Evolutionary conservation across 2,113 vertebrate genomes (phyloP), one percentile per base, ranked within the genome.

Genomic region (Fregata magnificens): DNA sequence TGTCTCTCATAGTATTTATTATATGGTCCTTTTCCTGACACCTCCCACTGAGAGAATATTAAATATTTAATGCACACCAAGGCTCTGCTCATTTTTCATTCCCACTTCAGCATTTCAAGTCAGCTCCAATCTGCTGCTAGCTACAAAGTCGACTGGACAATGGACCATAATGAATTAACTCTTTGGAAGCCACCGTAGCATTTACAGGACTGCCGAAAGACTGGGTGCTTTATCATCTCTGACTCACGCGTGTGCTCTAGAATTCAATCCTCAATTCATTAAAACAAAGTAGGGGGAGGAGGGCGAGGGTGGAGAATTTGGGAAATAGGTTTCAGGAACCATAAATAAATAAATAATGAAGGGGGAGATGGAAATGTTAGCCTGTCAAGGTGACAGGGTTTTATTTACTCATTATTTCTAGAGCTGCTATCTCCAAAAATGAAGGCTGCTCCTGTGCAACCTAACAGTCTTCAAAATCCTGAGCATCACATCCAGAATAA

Each of bases 41-140:
- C 98, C 98, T 98, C 98, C 98, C 98, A 97, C 97, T 93, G 98
- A 98, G 98, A 98, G 98, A 98, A 98, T 98, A 98, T 98, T 98
- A 98, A 98, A 98, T 98, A 98, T 98, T 98, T 98, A 98, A 98
- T 98, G 98, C 96, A 96, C 76, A 66, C 82, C 76, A 97, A 97
- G 95, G 96, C 97, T 94, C 69, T 91, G 95, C 97, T 98, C 98
- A 88, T 98, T 98, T 98, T 98, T 98, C 98, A 98, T 98, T 92
- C 96, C 97, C 91, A 97, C 95, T 98, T 98, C 98, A 98, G 95
- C 97, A 93, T 95, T 97, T 98, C 97, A 81, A 95, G 96, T 96
- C 90, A 40, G 94, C 94, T 98, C 95, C 86, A 71, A 97, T 98
- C 97, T 97, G 95, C 95, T 98, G 98, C 93, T 90, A 97, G 86